Evolutionary conservation across 2,797 vertebrate species (phyloP), one percentile per base, ranked within the genome.

Genomic region (Micropoecilia bifurca): DNA sequence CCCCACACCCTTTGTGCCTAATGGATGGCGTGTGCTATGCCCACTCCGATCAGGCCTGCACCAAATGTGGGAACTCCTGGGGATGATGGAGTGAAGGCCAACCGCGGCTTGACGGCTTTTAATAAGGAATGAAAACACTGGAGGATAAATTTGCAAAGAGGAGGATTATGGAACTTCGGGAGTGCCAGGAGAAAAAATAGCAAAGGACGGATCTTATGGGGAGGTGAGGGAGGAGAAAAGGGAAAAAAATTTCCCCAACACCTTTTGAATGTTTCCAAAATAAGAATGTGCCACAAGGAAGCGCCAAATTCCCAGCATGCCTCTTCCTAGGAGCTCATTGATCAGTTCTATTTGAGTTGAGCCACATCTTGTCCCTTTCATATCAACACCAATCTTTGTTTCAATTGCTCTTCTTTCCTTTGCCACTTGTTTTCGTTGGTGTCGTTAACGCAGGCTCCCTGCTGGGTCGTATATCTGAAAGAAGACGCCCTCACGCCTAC

Each of bases 91-190:
- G 91, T 89, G 89, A 94, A 90, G 88, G 88, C 84, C 89, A 75
- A 75, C 89, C 80, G 77, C n/a, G 18, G 68, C 78, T 76, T 91
- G 94, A 90, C 91, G 92, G 93, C 90, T 92, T 93, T 94, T 94
- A 94, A 94, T 95, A 92, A 93, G 90, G 91, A 93, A 93, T 90
- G 91, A 92, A 92, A 90, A 91, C 86, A 91, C 88, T 76, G 84
- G 61, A 89, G 87, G 89, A 86, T 82, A 61, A 85, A 90, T 93
- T 93, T 91, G 85, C 87, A 88, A 87, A 91, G 85, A 91, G 83
- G 84, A 91, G 84, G 90, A 91, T 94, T 89, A 91, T 47, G 74
- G 80, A 87, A 84, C 81, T 79, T 80, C 66, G 25, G 33, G 61
- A 76, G 71, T 71, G 68, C 22, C 5, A 2, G 16, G 41, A 74